Conservation (phyloP, 2,888 invertebrate genomes). For the Leptinotarsa rubiginosa region DNA sequence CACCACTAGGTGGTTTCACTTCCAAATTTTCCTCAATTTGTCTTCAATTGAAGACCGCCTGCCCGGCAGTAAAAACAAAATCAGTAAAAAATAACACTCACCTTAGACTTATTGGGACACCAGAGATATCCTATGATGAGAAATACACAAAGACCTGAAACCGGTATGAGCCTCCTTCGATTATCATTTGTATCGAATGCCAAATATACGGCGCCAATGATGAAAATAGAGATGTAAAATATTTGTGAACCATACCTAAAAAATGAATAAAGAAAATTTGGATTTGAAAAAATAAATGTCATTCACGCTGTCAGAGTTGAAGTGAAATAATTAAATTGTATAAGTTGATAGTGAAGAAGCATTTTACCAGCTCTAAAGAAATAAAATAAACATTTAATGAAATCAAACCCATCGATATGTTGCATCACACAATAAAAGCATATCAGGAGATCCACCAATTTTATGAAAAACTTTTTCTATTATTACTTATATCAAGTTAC, state of each 20-base stretch:
- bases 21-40: no score
- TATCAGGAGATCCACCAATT: no score
- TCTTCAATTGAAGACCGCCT: no score
- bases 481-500: no score
- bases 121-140: conserved; percentile 74
- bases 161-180: conserved; percentile 74
- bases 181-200: conserved; percentile 73
- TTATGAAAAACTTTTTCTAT: no score
- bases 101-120: conserved; percentile 71
- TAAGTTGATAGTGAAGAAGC: no score
- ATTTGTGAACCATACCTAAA: conserved; percentile 68
- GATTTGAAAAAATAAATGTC: background rate
- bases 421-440: no score
- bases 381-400: no score
- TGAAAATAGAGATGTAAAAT: conserved; percentile 66
- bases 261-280: conserved; percentile 29
- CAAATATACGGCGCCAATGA: conserved; percentile 71
- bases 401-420: no score
- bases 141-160: conserved; percentile 75
- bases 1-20: no score
- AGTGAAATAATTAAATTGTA: background rate
- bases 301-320: background rate
- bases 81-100: conserved; percentile 55
- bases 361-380: no score
- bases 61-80: no score